phyloP scores from a whole-genome alignment of 2,113 vertebrate species.

The Nettapus auritus region DNA sequence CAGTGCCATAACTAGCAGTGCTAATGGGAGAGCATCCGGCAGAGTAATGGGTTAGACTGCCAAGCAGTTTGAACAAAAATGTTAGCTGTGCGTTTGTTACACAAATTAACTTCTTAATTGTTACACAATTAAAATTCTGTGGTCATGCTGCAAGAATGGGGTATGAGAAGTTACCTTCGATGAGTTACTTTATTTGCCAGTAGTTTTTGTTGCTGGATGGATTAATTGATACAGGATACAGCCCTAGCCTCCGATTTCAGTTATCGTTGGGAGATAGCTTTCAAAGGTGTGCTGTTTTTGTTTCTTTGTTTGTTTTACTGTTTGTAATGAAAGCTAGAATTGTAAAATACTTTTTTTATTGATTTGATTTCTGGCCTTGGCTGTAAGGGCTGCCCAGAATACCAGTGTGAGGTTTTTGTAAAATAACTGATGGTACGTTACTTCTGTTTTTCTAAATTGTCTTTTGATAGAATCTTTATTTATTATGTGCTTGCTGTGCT shows the following conservation, averaged over 20 bases:
- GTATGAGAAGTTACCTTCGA: background rate
- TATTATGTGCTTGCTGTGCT: background rate
- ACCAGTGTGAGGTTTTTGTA: background rate
- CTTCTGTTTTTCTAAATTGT: background rate
- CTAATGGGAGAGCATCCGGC: background rate
- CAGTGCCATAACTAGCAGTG: background rate
- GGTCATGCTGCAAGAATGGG: background rate
- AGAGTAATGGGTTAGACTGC: background rate
- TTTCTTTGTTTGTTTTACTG: background rate
- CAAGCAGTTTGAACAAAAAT: constrained; percentile 24
- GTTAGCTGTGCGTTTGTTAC: constrained; percentile 34
- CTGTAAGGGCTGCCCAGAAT: background rate
- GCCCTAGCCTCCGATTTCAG: constrained; percentile 16
- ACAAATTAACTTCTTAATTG: background rate
- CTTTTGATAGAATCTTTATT: background rate
- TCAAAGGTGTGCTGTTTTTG: background rate
- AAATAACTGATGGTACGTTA: background rate
- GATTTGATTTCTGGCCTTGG: background rate
- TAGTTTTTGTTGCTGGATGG: constrained; percentile 43
- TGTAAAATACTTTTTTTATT: background rate
- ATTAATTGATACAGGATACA: constrained; percentile 36
- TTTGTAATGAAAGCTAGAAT: background rate
- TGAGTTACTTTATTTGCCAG: background rate
- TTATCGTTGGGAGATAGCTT: constrained; percentile 29
- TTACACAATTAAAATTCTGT: background rate